Evolutionary conservation across 2,113 vertebrate genomes (phyloP), one percentile per base, ranked within the genome.

Genomic region (Phaethon lepturus): DNA sequence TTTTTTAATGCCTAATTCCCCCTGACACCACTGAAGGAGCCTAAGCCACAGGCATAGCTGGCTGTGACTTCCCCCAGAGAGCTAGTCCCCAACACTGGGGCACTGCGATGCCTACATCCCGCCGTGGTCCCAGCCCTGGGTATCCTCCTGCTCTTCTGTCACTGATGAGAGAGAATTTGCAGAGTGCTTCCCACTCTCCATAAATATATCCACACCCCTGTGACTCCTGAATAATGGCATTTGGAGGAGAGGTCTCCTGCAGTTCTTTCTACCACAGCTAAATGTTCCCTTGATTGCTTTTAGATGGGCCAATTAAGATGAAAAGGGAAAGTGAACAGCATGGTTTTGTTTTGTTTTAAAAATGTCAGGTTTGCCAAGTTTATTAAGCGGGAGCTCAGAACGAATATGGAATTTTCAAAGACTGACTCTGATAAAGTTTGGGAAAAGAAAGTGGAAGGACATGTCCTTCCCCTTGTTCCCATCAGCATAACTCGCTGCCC

Each of bases 301-400:
- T 97, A 97, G 97, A 98, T 97, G 95, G 95, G 94, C 91, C 95
- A 97, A 97, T 97, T 98, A 98, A 97, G 90, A 94, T 79, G 76
- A 95, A 98, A 96, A 95, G 95, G 76, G 79, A 97, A 97, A 95
- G 73, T 63, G 87, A 97, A 97, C 95, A 97, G 94, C 91, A 92
- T 97, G 97, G 95, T 95, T 96, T 97, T 55, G 94, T 93, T 97
- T 96, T 96, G 91, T 95, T 97, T 88, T 91, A 92, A 95, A 96
- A 96, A 96, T 84, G 86, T 93, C 92, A 94, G 53, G 73, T 95
- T 97, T 97, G 75, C 93, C 91, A 96, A 95, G 95, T 96, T 96
- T 95, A 93, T 95, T 94, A 96, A 95, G 94, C 5, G 1, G 83
- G 67, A 88, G 69, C 52, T 92, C 59, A 72, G 69, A 92, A 91